phyloP scores from a whole-genome alignment of 2,888 invertebrate genomes.

The Microctonus brassicae region DNA sequence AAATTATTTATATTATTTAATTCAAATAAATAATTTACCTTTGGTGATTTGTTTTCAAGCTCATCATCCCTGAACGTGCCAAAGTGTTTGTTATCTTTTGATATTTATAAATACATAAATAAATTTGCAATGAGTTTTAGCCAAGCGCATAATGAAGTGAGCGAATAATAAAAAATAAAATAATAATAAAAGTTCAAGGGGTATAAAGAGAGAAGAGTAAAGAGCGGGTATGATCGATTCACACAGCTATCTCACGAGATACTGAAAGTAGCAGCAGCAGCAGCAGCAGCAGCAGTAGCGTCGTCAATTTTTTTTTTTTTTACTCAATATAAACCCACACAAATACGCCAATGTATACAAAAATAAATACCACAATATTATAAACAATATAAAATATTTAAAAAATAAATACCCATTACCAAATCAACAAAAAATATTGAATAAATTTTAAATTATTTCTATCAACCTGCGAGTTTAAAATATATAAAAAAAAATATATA shows the following conservation, averaged over 20 bases:
- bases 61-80: slow-evolving; percentile 10
- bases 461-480: no score
- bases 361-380: no score
- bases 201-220: slow-evolving; percentile 3
- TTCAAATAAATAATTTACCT: neutral
- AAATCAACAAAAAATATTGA: neutral
- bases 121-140: neutral
- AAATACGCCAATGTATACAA: neutral
- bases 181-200: slow-evolving; percentile 3
- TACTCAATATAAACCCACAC: neutral
- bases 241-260: slow-evolving; percentile 28
- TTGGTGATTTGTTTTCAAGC: neutral
- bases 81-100: slow-evolving; percentile 22
- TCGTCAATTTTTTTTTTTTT: neutral
- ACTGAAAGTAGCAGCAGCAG: slow-evolving; percentile 10
- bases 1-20: no score
- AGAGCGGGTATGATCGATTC: slow-evolving; percentile 44
- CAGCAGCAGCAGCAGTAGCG: slow-evolving; percentile 6
- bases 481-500: no score
- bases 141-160: neutral
- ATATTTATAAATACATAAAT: neutral
- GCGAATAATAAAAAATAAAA: neutral
- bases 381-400: no score
- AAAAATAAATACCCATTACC: neutral
- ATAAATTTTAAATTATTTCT: neutral